phyloP scores from a whole-genome alignment of 2,113 vertebrate genomes.

The Nesospiza acunhae region DNA sequence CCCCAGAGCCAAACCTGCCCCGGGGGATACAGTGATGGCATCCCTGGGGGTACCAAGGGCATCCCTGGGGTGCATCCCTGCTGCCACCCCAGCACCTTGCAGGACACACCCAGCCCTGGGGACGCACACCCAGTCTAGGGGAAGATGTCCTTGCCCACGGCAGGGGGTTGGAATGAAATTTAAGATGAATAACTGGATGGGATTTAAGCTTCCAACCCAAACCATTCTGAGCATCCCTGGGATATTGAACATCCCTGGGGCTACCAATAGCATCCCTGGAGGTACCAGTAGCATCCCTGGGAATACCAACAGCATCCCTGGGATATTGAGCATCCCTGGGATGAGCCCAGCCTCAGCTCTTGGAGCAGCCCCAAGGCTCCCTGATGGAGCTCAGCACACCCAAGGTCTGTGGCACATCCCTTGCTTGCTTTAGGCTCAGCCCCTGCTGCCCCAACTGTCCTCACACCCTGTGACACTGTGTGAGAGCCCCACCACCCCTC shows the following conservation, averaged over 20 bases:
- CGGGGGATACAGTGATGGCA: too few species aligned
- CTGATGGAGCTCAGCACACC: neutral
- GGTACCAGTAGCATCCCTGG: too few species aligned
- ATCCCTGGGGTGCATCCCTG: too few species aligned
- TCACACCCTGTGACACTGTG: rapidly evolving
- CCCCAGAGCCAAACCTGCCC: too few species aligned
- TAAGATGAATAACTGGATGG: neutral
- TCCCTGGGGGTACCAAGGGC: too few species aligned
- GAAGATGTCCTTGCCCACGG: neutral
- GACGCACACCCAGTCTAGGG: neutral
- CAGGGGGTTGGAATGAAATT: neutral
- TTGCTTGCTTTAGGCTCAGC: neutral
- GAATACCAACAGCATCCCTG: too few species aligned
- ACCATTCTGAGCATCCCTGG: neutral
- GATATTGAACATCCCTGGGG: too few species aligned
- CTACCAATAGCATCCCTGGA: too few species aligned
- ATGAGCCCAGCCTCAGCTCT: neutral
- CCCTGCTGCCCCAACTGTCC: neutral
- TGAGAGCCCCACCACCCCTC: neutral
- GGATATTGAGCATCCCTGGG: too few species aligned
- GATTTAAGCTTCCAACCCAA: neutral
- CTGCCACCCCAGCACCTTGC: neutral
- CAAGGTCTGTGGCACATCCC: neutral
- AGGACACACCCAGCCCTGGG: neutral
- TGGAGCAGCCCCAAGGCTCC: neutral